Percentiles rank a stretch among this genome's conserved stretches.
These are phyloP conservation scores for Donacobius atricapilla DNA, from an alignment of 2,113 vertebrate species.

Conservation along the genomic window DNA sequence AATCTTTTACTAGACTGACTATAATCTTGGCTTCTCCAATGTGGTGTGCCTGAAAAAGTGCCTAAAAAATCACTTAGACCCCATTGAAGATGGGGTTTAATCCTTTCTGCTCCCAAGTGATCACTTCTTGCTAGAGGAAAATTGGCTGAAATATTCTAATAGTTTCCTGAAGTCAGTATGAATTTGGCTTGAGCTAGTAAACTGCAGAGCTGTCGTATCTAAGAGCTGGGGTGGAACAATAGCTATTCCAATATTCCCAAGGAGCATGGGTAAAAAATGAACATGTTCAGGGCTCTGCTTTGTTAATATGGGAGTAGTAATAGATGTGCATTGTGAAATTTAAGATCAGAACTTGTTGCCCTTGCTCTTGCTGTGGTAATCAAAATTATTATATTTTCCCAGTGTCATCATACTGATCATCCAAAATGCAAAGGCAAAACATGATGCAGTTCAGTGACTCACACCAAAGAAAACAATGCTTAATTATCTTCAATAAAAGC, in stretches of 20 bases:
- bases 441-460: constrained; percentile 50
- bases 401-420: constrained; percentile 34
- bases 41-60: not conserved
- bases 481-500: constrained; percentile 60
- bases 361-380: constrained; percentile 47
- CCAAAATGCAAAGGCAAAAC: not conserved
- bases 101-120: not conserved
- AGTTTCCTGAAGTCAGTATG: constrained; percentile 35
- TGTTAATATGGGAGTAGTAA: constrained; percentile 51
- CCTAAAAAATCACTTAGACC: not conserved
- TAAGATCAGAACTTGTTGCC: constrained; percentile 22
- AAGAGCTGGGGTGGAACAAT: not conserved
- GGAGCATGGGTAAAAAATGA: constrained; percentile 26
- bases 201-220: not conserved
- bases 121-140: not conserved
- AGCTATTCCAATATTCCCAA: not conserved
- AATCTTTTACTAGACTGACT: not conserved
- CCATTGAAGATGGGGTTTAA: not conserved
- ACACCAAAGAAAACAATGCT: constrained; percentile 61
- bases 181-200: not conserved
- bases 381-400: constrained; percentile 37
- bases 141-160: not conserved
- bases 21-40: not conserved
- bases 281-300: constrained; percentile 16
- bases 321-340: constrained; percentile 25